Evolutionary conservation across 1,140 invertebrate genomes (phyloP), one percentile per base, ranked within the genome.

Genomic region (Drosophila dunni): DNA sequence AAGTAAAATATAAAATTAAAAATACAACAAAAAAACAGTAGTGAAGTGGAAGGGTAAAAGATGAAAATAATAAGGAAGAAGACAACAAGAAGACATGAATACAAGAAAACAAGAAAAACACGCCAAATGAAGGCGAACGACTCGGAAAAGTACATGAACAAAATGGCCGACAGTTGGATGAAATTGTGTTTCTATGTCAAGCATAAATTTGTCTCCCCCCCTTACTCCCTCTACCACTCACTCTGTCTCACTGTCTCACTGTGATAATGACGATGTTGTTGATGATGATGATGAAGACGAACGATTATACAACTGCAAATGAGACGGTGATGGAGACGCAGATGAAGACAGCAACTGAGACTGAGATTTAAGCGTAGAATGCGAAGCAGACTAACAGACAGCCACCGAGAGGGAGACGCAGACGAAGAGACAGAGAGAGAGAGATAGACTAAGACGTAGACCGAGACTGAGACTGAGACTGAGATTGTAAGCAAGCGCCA

Each of bases 121-220:
- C 66, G 56, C 54, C 38, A 61, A 81, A 77, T 46, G 64, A 45
- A 34, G 50, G 46, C 48, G 45, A 15, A 50, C 45, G 48, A 15
- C n/a, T 9, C 8, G 29, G 48, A 24, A 34, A 64, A 63, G 66
- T 66, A 83, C 53, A 72, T 61, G 70, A 86, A 86, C 81, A 88
- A 88, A 88, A 88, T 88, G 83, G 84, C 66, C 70, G 78, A 78
- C 81, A 81, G 81, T 66, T 70, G 68, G 78, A 74, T 77, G 50
- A 89, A 88, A 89, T 88, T 79, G 84, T 84, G 84, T 89, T 88
- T 88, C 84, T 89, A 83, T 88, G 84, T 88, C 84, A 88, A 89
- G 84, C 84, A 88, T 88, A 84, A 84, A 88, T 89, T 89, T 84
- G 48, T 68, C 53, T 20, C n/a, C 17, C 34, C 10, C 15, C 53